A percentile compares a stretch with the other conserved stretches of the same genome.
These are phyloP conservation scores for Agraylea sexmaculata DNA, from an alignment of 1,140 invertebrate genomes.

Conservation along the genomic window DNA sequence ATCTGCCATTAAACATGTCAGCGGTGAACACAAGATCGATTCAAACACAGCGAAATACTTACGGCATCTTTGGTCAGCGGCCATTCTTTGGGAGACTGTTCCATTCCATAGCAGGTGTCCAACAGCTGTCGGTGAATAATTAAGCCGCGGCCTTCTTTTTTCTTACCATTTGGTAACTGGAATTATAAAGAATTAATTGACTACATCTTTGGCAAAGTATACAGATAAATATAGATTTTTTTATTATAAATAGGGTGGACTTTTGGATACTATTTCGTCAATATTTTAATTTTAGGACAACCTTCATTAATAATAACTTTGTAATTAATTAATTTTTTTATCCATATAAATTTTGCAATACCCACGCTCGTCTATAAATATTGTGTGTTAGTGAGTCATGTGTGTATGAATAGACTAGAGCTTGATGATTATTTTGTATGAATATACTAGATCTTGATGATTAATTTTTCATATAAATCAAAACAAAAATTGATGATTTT, in stretches of 20 bases:
- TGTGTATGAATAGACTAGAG: not conserved
- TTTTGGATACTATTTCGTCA: not conserved
- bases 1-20: conserved; percentile 7
- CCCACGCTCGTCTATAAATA: not conserved
- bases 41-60: conserved; percentile 6
- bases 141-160: conserved; percentile 14
- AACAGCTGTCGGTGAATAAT: conserved; percentile 16
- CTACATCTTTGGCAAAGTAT: not conserved
- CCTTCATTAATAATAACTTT: not conserved
- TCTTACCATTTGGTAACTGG: conserved; percentile 16
- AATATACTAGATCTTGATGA: not conserved
- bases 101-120: conserved; percentile 15
- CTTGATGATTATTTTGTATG: not conserved
- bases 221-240: not conserved
- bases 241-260: not conserved
- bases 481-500: not conserved
- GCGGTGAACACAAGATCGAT: no score
- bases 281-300: not conserved
- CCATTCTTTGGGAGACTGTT: conserved; percentile 13
- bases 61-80: conserved; percentile 16
- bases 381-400: not conserved
- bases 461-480: not conserved
- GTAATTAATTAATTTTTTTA: conserved; percentile 1
- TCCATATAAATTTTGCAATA: conserved; percentile 1
- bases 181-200: conserved; percentile 5